Evolutionary conservation across 2,113 vertebrate genomes (phyloP), one percentile per base, ranked within the genome.

Genomic region (Tachuris rubrigastra): DNA sequence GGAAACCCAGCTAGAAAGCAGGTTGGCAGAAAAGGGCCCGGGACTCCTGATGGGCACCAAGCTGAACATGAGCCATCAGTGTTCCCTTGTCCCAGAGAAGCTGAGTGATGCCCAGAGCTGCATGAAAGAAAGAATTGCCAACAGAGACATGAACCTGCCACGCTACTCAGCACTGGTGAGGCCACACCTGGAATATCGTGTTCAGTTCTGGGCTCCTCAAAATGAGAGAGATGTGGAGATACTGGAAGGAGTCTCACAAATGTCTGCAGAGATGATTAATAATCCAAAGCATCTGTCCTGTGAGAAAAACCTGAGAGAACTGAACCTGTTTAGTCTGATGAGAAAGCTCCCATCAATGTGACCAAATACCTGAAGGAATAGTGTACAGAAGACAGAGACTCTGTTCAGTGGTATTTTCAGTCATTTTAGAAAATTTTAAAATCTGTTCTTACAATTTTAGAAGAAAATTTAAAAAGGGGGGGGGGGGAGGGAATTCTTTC

Each of bases 401-500:
- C 21, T 74, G 21, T 16, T 73, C 37, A 62, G n/a, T 25, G 4
- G 12, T 27, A n/a, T 35, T 89, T 87, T 46, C n/a, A 37, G 30
- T 25, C 39, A 60, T 28, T 72, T 49, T 35, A 33, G 17, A 7
- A 79, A 46, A 72, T 58, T 62, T 71, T 33, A 5, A 47, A 58
- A 49, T 73, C 9, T 47, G 2, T 33, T 35, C 14, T 59, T 53
- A 58, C 2, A 50, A 39, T 23, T 78, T 50, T 39, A 65, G 10
- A 41, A 67, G 18, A 56, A 79, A 53, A 56, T 52, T 28, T 1
- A 24, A 39, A 55, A 80, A 39, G 21, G 7, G 13, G 8, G 8
- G 13, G 8, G 8, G 4, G 3, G 1, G 15, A 67, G 24, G 0
- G 1, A 33, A 20, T 53, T 68, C 0, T 42, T 65, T 55, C 9